These are phyloP conservation scores for Ectropis grisescens DNA, from an alignment of 1,140 invertebrate species.

Conservation along the genomic window DNA sequence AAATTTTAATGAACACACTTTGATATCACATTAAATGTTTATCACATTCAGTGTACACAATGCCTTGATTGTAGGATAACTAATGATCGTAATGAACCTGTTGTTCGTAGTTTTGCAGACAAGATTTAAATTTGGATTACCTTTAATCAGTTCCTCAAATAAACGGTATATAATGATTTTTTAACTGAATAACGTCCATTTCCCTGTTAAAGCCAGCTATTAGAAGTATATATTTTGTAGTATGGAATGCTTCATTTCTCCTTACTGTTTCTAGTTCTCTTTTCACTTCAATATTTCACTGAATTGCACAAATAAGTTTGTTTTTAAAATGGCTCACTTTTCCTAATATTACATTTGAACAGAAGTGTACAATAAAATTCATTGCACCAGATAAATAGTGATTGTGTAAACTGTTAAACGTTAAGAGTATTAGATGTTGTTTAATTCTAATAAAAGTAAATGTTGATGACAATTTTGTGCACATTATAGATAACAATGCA, in stretches of 20 bases:
- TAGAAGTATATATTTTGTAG: constrained; percentile 57
- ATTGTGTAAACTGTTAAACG: too few relatives aligned
- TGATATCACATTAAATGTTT: constrained; percentile 27
- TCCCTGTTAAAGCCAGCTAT: constrained; percentile 69
- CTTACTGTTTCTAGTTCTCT: constrained; percentile 60
- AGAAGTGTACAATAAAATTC: constrained; percentile 32
- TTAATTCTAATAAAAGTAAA: constrained; percentile 22
- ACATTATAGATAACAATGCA: constrained; percentile 37
- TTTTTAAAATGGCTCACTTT: constrained; percentile 70
- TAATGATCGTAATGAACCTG: constrained; percentile 11
- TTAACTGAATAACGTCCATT: constrained; percentile 61
- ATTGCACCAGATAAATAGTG: constrained; percentile 51
- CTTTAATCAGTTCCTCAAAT: too few relatives aligned
- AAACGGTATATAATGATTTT: too few relatives aligned
- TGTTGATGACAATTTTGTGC: constrained; percentile 22
- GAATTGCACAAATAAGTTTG: constrained; percentile 60
- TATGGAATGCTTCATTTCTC: constrained; percentile 67
- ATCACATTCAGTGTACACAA: constrained; percentile 30
- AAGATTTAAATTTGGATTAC: constrained; percentile 17
- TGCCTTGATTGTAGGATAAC: constrained; percentile 17
- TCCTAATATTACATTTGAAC: constrained; percentile 48
- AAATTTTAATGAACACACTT: constrained; percentile 20
- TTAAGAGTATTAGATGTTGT: constrained; percentile 5
- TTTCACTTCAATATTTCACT: constrained; percentile 63
- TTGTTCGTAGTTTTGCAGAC: constrained; percentile 20